Evolutionary conservation across 1,140 invertebrate species (phyloP).

Genomic region (Trichonephila inaurata): DNA sequence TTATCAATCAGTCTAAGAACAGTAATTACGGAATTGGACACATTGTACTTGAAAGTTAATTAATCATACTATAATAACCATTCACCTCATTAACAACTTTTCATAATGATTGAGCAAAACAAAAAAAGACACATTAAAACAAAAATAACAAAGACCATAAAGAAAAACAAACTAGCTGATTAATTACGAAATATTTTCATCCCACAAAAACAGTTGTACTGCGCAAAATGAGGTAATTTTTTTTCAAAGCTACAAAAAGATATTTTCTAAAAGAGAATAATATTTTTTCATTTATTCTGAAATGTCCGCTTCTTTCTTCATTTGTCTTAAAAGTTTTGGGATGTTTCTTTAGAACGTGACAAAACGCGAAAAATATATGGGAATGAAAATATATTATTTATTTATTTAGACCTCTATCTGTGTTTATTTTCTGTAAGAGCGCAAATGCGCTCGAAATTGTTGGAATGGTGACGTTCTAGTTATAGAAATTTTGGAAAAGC

Average conservation of each 20-base stretch:
- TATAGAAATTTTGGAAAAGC: neutral
- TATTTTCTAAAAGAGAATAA: neutral
- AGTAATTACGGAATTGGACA: no score
- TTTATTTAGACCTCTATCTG: neutral
- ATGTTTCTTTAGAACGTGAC: neutral
- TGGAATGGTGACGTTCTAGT: neutral
- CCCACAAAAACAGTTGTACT: no score
- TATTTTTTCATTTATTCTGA: neutral
- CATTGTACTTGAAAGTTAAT: no score
- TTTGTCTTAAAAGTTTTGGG: neutral
- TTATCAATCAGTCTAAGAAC: no score
- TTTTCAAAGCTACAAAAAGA: neutral
- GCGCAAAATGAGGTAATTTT: no score
- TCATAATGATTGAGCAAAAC: no score
- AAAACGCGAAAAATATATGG: neutral
- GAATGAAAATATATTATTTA: neutral
- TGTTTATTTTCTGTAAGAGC: neutral
- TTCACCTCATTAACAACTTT: no score
- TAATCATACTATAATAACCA: no score
- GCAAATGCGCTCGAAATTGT: neutral
- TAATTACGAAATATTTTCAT: no score
- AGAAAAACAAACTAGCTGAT: no score
- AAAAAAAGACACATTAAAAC: no score
- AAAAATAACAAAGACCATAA: no score
- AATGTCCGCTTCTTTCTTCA: neutral